phyloP scores from a whole-genome alignment of 1,140 invertebrate genomes.

The Neodiprion virginianus region DNA sequence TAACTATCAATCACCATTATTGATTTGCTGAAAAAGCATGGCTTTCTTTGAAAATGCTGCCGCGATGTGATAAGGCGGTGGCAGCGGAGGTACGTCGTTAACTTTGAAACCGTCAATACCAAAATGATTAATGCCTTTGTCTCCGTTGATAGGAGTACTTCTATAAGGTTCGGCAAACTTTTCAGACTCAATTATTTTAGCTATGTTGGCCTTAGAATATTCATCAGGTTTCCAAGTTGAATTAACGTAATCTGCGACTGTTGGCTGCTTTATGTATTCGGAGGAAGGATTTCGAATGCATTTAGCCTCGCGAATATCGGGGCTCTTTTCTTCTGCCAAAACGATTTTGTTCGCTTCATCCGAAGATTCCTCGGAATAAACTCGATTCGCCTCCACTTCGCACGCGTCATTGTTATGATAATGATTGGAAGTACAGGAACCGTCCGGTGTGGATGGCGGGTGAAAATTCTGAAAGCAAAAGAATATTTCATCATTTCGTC shows the following conservation, averaged over 20 bases:
- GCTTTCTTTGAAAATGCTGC: slow-evolving; percentile 73
- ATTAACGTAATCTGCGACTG: slow-evolving; percentile 55
- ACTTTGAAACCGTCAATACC: slow-evolving; percentile 27
- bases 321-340: slow-evolving; percentile 51
- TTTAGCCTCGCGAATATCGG: slow-evolving; percentile 57
- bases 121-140: slow-evolving; percentile 31
- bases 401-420: slow-evolving; percentile 35
- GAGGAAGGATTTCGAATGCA: slow-evolving; percentile 54
- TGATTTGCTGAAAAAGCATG: slow-evolving; percentile 57
- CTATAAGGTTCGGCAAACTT: slow-evolving; percentile 51
- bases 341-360: slow-evolving; percentile 47
- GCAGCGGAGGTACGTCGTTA: slow-evolving; percentile 53
- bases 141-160: slow-evolving; percentile 32
- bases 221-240: slow-evolving; percentile 58
- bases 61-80: slow-evolving; percentile 75
- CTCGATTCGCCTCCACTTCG: slow-evolving; percentile 35
- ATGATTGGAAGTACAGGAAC: slow-evolving; percentile 37
- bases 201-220: slow-evolving; percentile 54
- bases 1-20: slow-evolving; percentile 32
- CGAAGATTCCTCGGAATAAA: slow-evolving; percentile 41
- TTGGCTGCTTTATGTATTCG: slow-evolving; percentile 50
- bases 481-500: slow-evolving; percentile 16
- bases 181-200: slow-evolving; percentile 55
- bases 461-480: slow-evolving; percentile 37
- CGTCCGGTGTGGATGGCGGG: slow-evolving; percentile 34